Evolutionary conservation across 2,113 vertebrate genomes (phyloP), one percentile per base, ranked within the genome.

Genomic region (Podarcis raffonei): DNA sequence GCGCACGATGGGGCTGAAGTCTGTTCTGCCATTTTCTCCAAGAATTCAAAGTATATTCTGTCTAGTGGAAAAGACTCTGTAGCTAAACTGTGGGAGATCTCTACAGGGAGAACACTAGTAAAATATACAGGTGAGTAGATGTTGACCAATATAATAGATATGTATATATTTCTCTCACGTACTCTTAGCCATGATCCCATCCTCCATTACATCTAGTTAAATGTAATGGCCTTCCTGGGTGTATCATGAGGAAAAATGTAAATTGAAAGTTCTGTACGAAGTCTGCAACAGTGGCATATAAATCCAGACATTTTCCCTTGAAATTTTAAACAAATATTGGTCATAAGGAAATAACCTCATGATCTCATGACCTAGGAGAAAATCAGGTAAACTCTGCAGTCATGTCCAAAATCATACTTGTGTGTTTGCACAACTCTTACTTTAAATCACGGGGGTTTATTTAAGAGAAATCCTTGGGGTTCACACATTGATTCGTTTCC

Each of bases 1-100:
- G 99, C 99, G 0, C 99, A 99, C 0, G 99, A 99, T 0, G 99
- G 99, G 0, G 98, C 98, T 0, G 98, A 99, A 95, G 99, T 99
- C 75, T 99, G 99, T 91, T 99, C 99, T 0, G 99, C 98, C 59
- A 98, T 99, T 93, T 99, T 99, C 90, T 99, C 99, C 53, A 99
- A 99, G 94, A 99, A 99, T 92, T 99, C 99, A 37, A 99, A 99
- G 86, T 99, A 99, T 90, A 98, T 99, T 91, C 96, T 99, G 89
- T 99, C 99, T 81, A 99, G 98, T 72, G 99, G 99, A 83, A 99
- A 99, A 93, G 99, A 99, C 97, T 99, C 98, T 0, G 98, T 99
- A 92, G 98, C 98, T 76, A 99, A 99, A 87, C 98, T 99, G 7
- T 99, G 99, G 99, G 99, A 99, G 94, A 99, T 99, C 88, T 99